Percentiles rank a stretch among this genome's conserved stretches.
These are phyloP conservation scores for Lacanobia wlatinum DNA, from an alignment of 2,888 invertebrate genomes.

Conservation along the genomic window DNA sequence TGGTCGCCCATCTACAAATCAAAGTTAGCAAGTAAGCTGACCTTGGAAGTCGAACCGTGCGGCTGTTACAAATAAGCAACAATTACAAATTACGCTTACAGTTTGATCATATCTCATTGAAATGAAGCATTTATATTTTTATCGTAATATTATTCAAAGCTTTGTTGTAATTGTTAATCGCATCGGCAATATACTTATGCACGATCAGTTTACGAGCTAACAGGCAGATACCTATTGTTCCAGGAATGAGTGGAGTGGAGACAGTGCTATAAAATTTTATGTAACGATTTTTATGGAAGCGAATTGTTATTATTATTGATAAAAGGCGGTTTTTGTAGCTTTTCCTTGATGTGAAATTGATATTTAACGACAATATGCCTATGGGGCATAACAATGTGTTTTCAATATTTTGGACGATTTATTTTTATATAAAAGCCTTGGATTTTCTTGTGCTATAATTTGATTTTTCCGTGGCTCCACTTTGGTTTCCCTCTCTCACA, in stretches of 20 bases:
- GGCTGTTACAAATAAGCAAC: too few species aligned
- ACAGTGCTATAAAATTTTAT: constrained; percentile 43
- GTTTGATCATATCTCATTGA: too few species aligned
- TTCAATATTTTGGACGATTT: constrained; percentile 9
- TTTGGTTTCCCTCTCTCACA: too few species aligned
- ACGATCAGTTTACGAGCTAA: not conserved
- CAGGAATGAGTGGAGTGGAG: constrained; percentile 10
- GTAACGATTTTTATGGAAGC: constrained; percentile 39
- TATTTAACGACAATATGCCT: constrained; percentile 33
- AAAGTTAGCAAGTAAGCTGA: too few species aligned
- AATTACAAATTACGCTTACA: too few species aligned
- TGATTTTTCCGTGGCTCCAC: too few species aligned
- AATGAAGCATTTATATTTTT: not conserved
- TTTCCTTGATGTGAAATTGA: constrained; percentile 32
- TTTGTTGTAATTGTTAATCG: not conserved
- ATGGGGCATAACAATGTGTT: constrained; percentile 24
- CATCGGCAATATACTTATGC: not conserved
- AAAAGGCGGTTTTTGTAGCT: constrained; percentile 22
- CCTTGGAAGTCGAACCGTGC: too few species aligned
- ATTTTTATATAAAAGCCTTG: not conserved
- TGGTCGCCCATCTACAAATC: too few species aligned
- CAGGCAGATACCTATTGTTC: constrained; percentile 16
- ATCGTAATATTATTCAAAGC: not conserved
- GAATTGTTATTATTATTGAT: constrained; percentile 56
- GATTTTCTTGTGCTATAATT: not conserved